These are phyloP conservation scores for Thunnus albacares DNA, from an alignment of 2,797 vertebrate species.

Conservation along the genomic window DNA sequence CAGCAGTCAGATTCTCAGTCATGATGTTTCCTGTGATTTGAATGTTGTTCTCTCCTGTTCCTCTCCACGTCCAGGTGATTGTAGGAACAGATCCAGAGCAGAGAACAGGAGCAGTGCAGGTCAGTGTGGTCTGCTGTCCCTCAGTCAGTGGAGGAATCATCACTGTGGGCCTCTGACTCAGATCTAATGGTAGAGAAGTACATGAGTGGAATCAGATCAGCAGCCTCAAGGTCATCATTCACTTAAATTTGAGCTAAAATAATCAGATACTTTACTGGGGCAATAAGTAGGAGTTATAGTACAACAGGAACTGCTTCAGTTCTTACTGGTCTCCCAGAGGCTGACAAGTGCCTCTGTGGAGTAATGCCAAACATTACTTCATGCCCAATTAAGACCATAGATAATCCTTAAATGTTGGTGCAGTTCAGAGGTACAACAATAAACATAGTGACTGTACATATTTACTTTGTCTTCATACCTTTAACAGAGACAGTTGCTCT, in stretches of 20 bases:
- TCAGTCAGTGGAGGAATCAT: constrained; percentile 52
- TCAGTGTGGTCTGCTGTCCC: constrained; percentile 58
- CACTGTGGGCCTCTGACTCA: constrained; percentile 57
- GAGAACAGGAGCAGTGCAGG: constrained; percentile 71
- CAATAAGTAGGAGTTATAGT: too few relatives aligned
- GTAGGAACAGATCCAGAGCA: constrained; percentile 50
- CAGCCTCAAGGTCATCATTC: background rate
- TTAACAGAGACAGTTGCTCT: constrained; percentile 30
- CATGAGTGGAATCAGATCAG: too few relatives aligned
- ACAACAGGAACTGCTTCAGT: background rate
- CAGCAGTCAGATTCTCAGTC: constrained; percentile 1
- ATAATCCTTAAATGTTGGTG: background rate
- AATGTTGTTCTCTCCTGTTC: background rate
- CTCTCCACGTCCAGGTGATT: constrained; percentile 65
- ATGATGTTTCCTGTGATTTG: constrained; percentile 4
- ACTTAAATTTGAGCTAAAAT: background rate
- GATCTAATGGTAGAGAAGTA: constrained; percentile 26
- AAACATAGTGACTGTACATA: background rate
- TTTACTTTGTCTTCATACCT: constrained; percentile 39
- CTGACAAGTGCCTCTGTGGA: too few relatives aligned
- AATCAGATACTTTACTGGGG: background rate
- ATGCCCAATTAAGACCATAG: background rate
- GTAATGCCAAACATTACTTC: background rate
- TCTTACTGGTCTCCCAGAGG: background rate
- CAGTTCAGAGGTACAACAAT: background rate